Evolutionary conservation across 2,113 vertebrate species (phyloP), one percentile per base, ranked within the genome.

Genomic region (Zapornia atra): DNA sequence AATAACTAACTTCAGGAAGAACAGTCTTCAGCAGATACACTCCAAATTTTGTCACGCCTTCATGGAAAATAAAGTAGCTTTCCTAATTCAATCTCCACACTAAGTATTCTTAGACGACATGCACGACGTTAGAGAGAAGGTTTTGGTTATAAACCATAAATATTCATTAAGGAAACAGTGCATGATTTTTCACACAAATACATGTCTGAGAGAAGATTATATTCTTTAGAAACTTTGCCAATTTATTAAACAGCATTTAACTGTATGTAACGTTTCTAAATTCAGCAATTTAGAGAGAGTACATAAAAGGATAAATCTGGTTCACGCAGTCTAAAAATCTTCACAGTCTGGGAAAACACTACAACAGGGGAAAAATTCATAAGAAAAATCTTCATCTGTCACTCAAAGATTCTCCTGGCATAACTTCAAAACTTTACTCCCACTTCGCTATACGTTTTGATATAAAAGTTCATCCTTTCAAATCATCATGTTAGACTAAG

Each of bases 381-480:
- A 56, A 76, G 53, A 84, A 94, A 91, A 95, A 48, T 53, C 84
- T 85, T 96, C 54, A 88, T 82, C 76, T 92, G 77, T 71, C 94
- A 92, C 68, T 96, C 95, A 96, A 94, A 86, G 77, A 88, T 89
- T 78, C 77, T 93, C 65, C 64, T 95, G 95, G 95, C 93, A 79
- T 71, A 71, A 82, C 84, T 96, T 94, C 96, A 94, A 90, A 92
- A 91, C 59, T 92, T 77, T 65, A 96, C 92, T 95, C 95, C 94
- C 92, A 97, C 92, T 93, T 95, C 36, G 66, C 85, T 92, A 53
- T 60, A 92, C 60, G 1, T 93, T 95, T 97, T 86, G 86, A 88
- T 96, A 88, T 44, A 60, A 76, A 93, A 95, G 92, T 95, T 97
- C 92, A 97, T 86, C 68, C 82, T 86, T 88, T 94, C 86, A 94